Conservation (phyloP, 2,888 invertebrate genomes). For the Heliconius aoede region DNA sequence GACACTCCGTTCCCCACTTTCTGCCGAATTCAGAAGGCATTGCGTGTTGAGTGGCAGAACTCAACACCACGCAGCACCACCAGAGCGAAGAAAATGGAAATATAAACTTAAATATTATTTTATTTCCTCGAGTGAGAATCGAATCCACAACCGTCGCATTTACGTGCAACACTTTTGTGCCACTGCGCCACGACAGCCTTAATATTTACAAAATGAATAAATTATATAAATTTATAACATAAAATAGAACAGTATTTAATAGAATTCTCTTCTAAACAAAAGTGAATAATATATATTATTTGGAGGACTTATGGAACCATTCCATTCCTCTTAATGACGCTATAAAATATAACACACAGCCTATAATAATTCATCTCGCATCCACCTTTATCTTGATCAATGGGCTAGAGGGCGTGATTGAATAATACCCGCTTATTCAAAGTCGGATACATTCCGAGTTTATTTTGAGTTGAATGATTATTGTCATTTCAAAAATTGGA, state of each 20-base stretch:
- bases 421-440: slow-evolving; percentile 40
- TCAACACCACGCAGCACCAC: too few relatives aligned
- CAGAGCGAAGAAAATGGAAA: too few relatives aligned
- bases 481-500: slow-evolving; percentile 31
- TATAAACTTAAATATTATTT: too few relatives aligned
- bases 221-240: neutral
- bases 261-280: neutral
- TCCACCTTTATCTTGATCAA: slow-evolving; percentile 34
- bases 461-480: slow-evolving; percentile 44
- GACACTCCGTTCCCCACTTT: too few relatives aligned
- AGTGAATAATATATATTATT: slow-evolving; percentile 6
- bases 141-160: too few relatives aligned
- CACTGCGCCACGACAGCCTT: too few relatives aligned
- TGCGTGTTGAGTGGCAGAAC: too few relatives aligned
- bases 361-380: slow-evolving; percentile 23
- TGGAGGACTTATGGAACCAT: neutral
- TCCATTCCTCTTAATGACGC: slow-evolving; percentile 5
- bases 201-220: neutral
- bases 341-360: slow-evolving; percentile 17
- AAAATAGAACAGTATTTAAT: neutral
- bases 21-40: too few relatives aligned
- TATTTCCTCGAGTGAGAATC: too few relatives aligned
- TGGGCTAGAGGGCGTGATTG: slow-evolving; percentile 30
- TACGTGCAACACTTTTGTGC: too few relatives aligned
- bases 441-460: slow-evolving; percentile 36